These are phyloP conservation scores for Coelopa pilipes DNA, from an alignment of 2,888 invertebrate species.

Conservation along the genomic window DNA sequence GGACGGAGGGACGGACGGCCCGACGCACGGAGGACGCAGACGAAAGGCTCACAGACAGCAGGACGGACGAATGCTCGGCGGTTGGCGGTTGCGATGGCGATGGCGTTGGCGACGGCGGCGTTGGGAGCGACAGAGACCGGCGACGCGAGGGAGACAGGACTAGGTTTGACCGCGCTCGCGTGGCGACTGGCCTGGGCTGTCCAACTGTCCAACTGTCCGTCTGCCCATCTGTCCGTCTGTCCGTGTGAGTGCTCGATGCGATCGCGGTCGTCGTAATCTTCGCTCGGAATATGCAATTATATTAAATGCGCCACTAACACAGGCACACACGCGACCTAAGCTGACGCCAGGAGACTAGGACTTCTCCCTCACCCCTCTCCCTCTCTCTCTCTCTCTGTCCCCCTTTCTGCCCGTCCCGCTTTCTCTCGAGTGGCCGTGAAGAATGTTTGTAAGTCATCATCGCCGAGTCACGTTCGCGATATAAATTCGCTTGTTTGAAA, in stretches of 20 bases:
- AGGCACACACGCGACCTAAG: constrained; percentile 1
- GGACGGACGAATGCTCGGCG: neutral
- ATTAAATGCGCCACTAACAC: constrained; percentile 15
- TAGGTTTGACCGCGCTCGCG: no score
- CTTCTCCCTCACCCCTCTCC: neutral
- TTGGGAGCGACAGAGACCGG: no score
- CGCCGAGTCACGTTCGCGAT: constrained; percentile 48
- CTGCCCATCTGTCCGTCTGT: neutral
- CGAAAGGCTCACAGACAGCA: neutral
- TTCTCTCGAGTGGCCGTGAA: neutral
- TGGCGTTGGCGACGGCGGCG: no score
- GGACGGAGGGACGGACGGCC: neutral
- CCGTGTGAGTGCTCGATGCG: neutral
- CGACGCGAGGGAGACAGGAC: no score
- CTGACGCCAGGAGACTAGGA: no score
- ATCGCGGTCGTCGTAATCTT: constrained; percentile 5
- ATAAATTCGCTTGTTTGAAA: constrained; percentile 42
- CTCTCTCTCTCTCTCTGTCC: no score
- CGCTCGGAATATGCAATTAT: constrained; percentile 18
- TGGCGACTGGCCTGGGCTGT: no score
- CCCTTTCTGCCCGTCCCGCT: no score
- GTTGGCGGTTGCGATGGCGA: no score
- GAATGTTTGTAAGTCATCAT: constrained; percentile 35
- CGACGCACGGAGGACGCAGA: constrained; percentile 1
- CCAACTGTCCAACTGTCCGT: no score